Evolutionary conservation across 1,140 invertebrate species (phyloP).

Genomic region (Scaptomyza hsui): DNA sequence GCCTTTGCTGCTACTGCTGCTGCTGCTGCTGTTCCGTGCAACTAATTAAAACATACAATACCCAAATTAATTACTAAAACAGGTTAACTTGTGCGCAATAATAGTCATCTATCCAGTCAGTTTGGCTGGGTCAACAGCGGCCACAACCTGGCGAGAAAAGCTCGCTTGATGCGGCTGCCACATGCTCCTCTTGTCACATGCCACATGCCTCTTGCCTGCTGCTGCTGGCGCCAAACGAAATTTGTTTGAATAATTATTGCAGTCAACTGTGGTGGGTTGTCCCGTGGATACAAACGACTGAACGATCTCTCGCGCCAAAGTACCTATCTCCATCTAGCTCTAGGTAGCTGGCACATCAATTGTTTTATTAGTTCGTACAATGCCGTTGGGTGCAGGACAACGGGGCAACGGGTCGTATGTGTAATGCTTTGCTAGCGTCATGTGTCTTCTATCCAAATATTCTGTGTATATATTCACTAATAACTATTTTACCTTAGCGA

Average conservation of each 20-base stretch:
- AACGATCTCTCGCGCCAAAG: slow-evolving; percentile 24
- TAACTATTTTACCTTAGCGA: slow-evolving; percentile 81
- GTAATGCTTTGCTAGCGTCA: slow-evolving; percentile 39
- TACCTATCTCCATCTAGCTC: background rate
- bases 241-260: slow-evolving; percentile 79
- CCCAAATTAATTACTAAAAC: slow-evolving; percentile 82
- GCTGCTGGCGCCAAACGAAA: slow-evolving; percentile 52
- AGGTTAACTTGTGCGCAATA: slow-evolving; percentile 79
- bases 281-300: slow-evolving; percentile 24
- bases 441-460: slow-evolving; percentile 50
- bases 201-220: background rate
- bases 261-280: slow-evolving; percentile 63
- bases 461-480: slow-evolving; percentile 63
- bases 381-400: background rate
- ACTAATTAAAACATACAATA: slow-evolving; percentile 80
- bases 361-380: slow-evolving; percentile 68
- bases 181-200: background rate
- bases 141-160: slow-evolving; percentile 26
- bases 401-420: slow-evolving; percentile 50
- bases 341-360: slow-evolving; percentile 51
- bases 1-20: background rate
- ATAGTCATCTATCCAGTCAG: slow-evolving; percentile 65
- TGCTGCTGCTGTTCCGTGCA: slow-evolving; percentile 27
- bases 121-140: slow-evolving; percentile 44
- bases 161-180: slow-evolving; percentile 34